A percentile compares a stretch with the other conserved stretches of the same genome.
Evolutionary conservation across 2,113 vertebrate genomes (phyloP).

Genomic region (Apus apus): DNA sequence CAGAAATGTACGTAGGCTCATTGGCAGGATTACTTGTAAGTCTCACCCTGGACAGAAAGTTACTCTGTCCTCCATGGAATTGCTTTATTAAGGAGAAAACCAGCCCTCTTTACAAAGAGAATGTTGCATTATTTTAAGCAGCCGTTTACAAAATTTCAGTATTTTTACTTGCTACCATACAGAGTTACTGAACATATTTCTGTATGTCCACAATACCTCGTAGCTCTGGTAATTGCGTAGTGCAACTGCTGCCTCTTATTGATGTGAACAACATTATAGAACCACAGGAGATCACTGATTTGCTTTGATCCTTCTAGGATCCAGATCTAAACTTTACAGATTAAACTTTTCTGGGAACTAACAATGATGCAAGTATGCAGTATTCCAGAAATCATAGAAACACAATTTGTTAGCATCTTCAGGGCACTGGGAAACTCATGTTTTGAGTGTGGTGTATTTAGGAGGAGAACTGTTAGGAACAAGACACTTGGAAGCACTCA

Average conservation of each 20-base stretch:
- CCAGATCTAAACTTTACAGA: neutral
- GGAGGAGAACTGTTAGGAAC: neutral
- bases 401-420: neutral
- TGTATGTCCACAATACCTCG: neutral
- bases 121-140: neutral
- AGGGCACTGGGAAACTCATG: neutral
- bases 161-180: neutral
- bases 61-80: rapidly evolving
- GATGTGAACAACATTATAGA: neutral
- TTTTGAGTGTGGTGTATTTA: neutral
- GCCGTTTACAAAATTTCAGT: neutral
- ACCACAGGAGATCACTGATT: neutral
- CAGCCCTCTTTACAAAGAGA: neutral
- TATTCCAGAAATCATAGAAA: neutral
- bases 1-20: neutral
- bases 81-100: neutral
- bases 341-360: neutral
- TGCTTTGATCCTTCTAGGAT: neutral
- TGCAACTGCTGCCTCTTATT: neutral
- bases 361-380: neutral
- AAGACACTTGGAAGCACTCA: neutral
- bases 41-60: neutral
- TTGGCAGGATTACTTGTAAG: neutral
- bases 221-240: neutral
- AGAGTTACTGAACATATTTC: neutral